These are phyloP conservation scores for Casuarius casuarius DNA, from an alignment of 2,113 vertebrate genomes.

Conservation along the genomic window DNA sequence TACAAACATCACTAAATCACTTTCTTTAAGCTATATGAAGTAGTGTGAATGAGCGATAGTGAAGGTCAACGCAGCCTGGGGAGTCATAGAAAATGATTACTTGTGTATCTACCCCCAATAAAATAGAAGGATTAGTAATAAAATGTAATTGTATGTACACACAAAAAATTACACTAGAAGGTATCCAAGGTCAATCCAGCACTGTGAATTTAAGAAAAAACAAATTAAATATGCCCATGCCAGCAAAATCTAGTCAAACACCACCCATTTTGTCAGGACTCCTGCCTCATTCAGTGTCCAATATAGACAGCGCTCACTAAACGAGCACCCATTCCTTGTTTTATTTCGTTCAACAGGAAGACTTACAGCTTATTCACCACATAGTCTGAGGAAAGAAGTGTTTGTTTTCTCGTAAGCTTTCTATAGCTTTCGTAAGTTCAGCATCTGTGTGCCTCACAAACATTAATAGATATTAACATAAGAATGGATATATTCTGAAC, in stretches of 20 bases:
- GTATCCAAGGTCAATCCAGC: not conserved
- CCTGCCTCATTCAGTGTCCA: not conserved
- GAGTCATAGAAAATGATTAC: not conserved
- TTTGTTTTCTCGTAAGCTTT: not conserved
- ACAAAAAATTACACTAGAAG: not conserved
- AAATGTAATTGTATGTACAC: not conserved
- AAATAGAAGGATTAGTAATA: not conserved
- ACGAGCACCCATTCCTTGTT: not conserved
- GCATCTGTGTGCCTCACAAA: not conserved
- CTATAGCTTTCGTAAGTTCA: not conserved
- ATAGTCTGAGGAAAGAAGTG: not conserved
- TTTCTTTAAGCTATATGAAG: slow-evolving; percentile 60
- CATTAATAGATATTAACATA: not conserved
- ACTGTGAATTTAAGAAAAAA: not conserved
- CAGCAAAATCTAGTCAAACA: not conserved
- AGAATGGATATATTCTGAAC: not conserved
- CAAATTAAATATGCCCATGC: not conserved
- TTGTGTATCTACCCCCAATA: slow-evolving; percentile 13
- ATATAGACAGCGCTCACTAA: not conserved
- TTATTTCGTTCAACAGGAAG: not conserved
- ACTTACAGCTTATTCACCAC: fast-evolving
- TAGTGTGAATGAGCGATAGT: slow-evolving; percentile 58
- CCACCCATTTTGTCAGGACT: not conserved
- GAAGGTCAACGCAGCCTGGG: slow-evolving; percentile 42
- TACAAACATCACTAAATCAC: slow-evolving; percentile 68